Evolutionary conservation across 2,113 vertebrate genomes (phyloP).

Genomic region (Dicerorhinus sumatrensis): DNA sequence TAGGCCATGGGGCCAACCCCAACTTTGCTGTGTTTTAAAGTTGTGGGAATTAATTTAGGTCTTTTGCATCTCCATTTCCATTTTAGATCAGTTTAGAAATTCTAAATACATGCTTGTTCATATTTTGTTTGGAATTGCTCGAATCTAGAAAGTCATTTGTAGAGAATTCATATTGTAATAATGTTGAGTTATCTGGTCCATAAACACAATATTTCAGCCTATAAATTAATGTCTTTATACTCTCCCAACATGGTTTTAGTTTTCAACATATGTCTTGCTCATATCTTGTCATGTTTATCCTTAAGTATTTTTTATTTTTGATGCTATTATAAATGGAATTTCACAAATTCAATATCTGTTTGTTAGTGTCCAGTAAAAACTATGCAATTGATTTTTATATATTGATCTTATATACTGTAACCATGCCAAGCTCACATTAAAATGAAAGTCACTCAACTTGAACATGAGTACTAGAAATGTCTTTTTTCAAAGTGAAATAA

Average conservation of each 20-base stretch:
- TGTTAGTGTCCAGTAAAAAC: not conserved
- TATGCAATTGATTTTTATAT: not conserved
- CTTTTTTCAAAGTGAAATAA: not conserved
- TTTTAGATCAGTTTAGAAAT: not conserved
- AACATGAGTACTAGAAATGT: not conserved
- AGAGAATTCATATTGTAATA: not conserved
- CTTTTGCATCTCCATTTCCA: not conserved
- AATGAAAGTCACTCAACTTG: not conserved
- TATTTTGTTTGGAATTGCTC: not conserved
- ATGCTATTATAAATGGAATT: not conserved
- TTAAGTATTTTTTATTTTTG: not conserved
- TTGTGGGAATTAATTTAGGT: not conserved
- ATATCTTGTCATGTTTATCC: not conserved
- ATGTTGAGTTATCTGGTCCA: not conserved
- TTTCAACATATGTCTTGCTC: not conserved
- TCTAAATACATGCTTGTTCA: not conserved
- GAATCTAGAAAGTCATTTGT: not conserved
- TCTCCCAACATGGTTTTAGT: not conserved
- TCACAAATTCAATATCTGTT: not conserved
- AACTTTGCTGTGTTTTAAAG: not conserved
- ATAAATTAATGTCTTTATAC: not conserved
- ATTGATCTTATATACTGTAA: not conserved
- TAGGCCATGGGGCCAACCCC: too few relatives aligned
- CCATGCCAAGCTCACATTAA: not conserved
- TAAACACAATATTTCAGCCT: not conserved